Base-by-base conservation (phyloP, 2,888 invertebrate species). In the Xestobium rufovillosum region DNA sequence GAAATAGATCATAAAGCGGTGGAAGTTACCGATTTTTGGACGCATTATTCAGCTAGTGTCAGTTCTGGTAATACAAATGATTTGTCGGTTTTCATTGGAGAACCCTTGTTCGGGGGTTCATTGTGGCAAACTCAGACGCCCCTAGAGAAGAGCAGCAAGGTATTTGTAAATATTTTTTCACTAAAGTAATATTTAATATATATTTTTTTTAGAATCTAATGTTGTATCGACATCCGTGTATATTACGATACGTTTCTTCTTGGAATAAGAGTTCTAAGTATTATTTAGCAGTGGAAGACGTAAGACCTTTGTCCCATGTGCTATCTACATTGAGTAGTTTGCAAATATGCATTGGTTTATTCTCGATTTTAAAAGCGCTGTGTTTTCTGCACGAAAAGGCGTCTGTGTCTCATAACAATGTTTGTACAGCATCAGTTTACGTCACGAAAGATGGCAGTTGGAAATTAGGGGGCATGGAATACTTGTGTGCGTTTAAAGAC, bases 401-500 rank as follows among this genome's bases (percentile, higher is more conserved):
- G 28, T 60, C 68, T 31, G 77, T 80, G 43, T 80, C 86, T 4
- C 92, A 92, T 63, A 85, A 91, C 47, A 91, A 91, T 67, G 71
- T 92, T 4, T 80, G 85, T 59, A 67, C 75, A 47, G 75, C 83
- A 45, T 80, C 89, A 3, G 73, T 92, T 42, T 92, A 86, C 67
- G 79, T 91, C 4, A 80, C 83, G 14, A 74, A 76, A 10, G 86
- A 89, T 66, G 89, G 90, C 1, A 78, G 76, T 39, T 92, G 92
- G 92, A 86, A 87, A 57, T 69, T 92, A 16, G 88, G 86, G 8
- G 88, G 88, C 3, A 70, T 91, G 55, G 90, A 92, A 60, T 85
- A 81, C 60, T 70, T 86, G 8, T 83, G 80, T 63, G 72, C 75
- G 48, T 77, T 77, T 50, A 69, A 67, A 38, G 83, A 86, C 44